These are phyloP conservation scores for honey bee (Apis mellifera) DNA, from an alignment of 1,140 invertebrate species.

Conservation along the genomic window DNA sequence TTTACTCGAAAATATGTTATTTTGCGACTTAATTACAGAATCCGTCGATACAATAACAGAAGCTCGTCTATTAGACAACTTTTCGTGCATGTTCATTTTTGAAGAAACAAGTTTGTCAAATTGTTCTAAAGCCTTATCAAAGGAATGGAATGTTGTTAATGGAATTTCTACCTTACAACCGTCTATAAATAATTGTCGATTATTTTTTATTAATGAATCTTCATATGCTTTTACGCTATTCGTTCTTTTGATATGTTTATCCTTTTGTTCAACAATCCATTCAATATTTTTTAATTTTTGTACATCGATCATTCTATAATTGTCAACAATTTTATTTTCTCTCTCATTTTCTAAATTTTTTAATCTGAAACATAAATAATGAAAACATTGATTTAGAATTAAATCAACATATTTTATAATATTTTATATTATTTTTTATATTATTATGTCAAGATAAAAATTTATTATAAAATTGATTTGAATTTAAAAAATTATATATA, in stretches of 20 bases:
- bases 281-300: neutral
- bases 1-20: neutral
- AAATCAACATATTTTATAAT: neutral
- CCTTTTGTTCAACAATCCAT: too few relatives aligned
- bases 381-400: neutral
- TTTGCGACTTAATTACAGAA: neutral
- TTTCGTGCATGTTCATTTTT: neutral
- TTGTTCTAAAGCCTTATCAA: constrained; percentile 5
- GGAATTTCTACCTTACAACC: neutral
- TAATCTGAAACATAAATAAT: constrained; percentile 6
- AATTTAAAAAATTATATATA: neutral
- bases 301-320: neutral
- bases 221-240: neutral
- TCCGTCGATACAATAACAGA: neutral
- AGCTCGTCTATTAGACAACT: neutral
- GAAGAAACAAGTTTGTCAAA: neutral
- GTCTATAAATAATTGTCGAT: neutral
- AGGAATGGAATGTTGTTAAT: neutral
- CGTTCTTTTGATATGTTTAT: neutral
- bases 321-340: neutral
- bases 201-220: neutral
- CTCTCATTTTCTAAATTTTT: neutral
- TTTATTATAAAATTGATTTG: too few relatives aligned
- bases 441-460: too few relatives aligned
- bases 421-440: too few relatives aligned